These are phyloP conservation scores for Nycticebus coucang DNA, from an alignment of 2,113 vertebrate species.

Conservation along the genomic window DNA sequence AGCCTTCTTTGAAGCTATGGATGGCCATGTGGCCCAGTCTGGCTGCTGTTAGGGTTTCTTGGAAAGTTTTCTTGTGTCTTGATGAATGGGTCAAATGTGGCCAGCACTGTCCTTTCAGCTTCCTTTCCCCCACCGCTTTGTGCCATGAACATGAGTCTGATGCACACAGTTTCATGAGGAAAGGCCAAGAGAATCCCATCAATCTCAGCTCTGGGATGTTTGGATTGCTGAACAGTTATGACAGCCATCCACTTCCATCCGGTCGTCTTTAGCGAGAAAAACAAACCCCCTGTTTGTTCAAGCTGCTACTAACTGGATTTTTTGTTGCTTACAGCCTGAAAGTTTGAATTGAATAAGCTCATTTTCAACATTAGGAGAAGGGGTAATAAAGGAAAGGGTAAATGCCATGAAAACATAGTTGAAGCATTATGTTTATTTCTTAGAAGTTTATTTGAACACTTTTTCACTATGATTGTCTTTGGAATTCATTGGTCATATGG, in stretches of 20 bases:
- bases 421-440: not conserved
- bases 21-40: not conserved
- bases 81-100: not conserved
- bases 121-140: not conserved
- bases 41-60: not conserved
- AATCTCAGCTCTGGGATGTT: not conserved
- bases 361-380: not conserved
- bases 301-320: not conserved
- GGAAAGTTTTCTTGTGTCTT: not conserved
- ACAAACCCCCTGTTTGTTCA: not conserved
- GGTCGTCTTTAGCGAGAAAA: conserved; percentile 3
- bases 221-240: not conserved
- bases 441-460: conserved; percentile 1
- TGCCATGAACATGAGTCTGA: not conserved
- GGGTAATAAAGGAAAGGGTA: not conserved
- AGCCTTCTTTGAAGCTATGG: not conserved
- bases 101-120: not conserved
- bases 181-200: not conserved
- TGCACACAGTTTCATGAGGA: not conserved
- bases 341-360: conserved; percentile 10
- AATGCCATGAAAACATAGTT: not conserved
- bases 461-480: not conserved
- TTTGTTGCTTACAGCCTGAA: not conserved
- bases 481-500: not conserved
- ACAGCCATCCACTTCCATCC: not conserved